Evolutionary conservation across 2,888 invertebrate genomes (phyloP).

Genomic region (Ormyrus labotus): DNA sequence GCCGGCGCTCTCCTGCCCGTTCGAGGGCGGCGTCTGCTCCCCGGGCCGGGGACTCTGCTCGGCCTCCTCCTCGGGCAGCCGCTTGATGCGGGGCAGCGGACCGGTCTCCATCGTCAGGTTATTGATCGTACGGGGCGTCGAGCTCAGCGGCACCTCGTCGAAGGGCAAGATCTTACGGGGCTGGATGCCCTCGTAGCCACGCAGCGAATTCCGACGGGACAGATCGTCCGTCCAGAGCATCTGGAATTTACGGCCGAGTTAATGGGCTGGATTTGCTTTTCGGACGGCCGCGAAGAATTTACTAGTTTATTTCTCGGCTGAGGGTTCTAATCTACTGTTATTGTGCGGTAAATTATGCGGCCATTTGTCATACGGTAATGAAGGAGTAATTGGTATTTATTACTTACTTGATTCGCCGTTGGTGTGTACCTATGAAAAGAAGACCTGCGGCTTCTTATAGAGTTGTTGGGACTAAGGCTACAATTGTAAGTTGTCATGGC

Average conservation of each 20-base stretch:
- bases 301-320: too few species aligned
- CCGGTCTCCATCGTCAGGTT: constrained; percentile 75
- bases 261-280: too few species aligned
- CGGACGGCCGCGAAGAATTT: too few species aligned
- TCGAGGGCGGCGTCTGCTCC: constrained; percentile 66
- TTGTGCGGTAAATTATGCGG: too few species aligned
- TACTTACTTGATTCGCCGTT: constrained; percentile 67
- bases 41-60: constrained; percentile 54
- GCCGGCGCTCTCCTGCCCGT: constrained; percentile 67
- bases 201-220: constrained; percentile 78
- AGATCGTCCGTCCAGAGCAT: constrained; percentile 77
- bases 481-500: constrained; percentile 78
- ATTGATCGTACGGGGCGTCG: constrained; percentile 74
- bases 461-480: constrained; percentile 84
- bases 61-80: constrained; percentile 68
- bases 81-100: constrained; percentile 72
- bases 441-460: constrained; percentile 78
- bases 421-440: constrained; percentile 62
- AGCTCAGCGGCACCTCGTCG: constrained; percentile 70
- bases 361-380: background rate
- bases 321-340: too few species aligned
- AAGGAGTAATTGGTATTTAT: background rate
- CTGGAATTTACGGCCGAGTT: constrained; percentile 63
- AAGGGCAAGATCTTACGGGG: constrained; percentile 69
- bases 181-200: constrained; percentile 75